Evolutionary conservation across 2,113 vertebrate species (phyloP).

Genomic region (Protobothrops flavoviridis): DNA sequence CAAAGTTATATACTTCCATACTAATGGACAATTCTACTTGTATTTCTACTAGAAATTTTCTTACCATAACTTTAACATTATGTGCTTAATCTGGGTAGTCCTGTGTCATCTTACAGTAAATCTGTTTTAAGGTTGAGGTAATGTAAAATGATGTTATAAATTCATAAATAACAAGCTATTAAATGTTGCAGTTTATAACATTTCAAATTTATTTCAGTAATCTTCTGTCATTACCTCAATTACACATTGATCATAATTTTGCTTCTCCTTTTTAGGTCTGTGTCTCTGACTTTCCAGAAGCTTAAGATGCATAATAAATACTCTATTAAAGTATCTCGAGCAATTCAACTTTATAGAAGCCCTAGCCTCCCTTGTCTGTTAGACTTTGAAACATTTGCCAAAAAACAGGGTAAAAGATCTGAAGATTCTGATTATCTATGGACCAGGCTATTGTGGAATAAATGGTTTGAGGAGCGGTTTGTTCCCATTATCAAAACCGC

Average conservation of each 20-base stretch:
- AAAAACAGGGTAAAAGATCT: slow-evolving; percentile 49
- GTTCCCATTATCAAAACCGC: background rate
- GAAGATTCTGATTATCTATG: slow-evolving; percentile 43
- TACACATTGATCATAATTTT: background rate
- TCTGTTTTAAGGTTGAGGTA: background rate
- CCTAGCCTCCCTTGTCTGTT: slow-evolving; percentile 61
- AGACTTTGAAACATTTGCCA: slow-evolving; percentile 66
- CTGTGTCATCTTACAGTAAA: background rate
- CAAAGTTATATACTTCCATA: background rate
- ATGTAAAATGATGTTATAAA: background rate
- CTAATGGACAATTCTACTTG: background rate
- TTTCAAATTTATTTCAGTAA: background rate
- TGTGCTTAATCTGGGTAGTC: background rate
- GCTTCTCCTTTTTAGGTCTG: slow-evolving; percentile 10
- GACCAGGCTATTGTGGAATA: slow-evolving; percentile 53
- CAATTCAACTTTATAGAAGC: slow-evolving; percentile 34
- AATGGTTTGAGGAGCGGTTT: slow-evolving; percentile 63
- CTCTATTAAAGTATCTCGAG: slow-evolving; percentile 43
- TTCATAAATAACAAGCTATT: background rate
- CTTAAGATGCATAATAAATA: slow-evolving; percentile 53
- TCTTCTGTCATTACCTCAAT: background rate
- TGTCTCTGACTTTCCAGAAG: slow-evolving; percentile 52
- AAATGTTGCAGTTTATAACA: background rate
- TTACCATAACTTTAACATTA: background rate
- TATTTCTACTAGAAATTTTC: background rate